A percentile compares a stretch with the other conserved stretches of the same genome.
Evolutionary conservation across 2,797 vertebrate genomes (phyloP).

Genomic region (Thunnus albacares): DNA sequence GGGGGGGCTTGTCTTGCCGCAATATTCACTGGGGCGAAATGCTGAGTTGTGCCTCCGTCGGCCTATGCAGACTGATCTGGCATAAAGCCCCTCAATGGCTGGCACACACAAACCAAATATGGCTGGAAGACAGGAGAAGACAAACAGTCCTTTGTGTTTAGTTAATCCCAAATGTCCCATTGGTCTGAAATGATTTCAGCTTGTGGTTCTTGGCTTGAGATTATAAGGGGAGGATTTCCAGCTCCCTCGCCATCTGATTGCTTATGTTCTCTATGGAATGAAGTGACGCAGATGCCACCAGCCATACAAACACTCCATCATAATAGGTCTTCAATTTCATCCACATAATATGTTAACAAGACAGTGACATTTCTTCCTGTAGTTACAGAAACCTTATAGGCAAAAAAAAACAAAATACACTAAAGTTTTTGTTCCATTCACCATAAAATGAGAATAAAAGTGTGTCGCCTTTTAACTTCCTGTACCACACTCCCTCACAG

Average conservation of each 20-base stretch:
- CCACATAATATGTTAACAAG: conserved; percentile 4
- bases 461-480: conserved; percentile 11
- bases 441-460: background rate
- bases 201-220: conserved; percentile 69
- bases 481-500: conserved; percentile 19
- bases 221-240: conserved; percentile 59
- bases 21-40: conserved; percentile 56
- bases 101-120: conserved; percentile 54
- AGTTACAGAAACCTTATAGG: background rate
- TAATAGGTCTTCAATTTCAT: conserved; percentile 24
- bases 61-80: conserved; percentile 63
- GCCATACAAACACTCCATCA: conserved; percentile 41
- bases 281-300: conserved; percentile 51
- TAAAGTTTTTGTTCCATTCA: background rate
- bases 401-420: background rate
- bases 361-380: background rate
- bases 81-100: conserved; percentile 42
- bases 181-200: conserved; percentile 71
- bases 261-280: conserved; percentile 51
- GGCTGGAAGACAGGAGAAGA: conserved; percentile 64
- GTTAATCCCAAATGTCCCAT: conserved; percentile 74
- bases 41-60: conserved; percentile 53
- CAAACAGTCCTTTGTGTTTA: conserved; percentile 66
- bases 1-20: conserved; percentile 55
- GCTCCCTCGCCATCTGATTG: conserved; percentile 72